A percentile compares a stretch with the other conserved stretches of the same genome.
Evolutionary conservation across 2,113 vertebrate species (phyloP).

Genomic region (Alligator mississippiensis): DNA sequence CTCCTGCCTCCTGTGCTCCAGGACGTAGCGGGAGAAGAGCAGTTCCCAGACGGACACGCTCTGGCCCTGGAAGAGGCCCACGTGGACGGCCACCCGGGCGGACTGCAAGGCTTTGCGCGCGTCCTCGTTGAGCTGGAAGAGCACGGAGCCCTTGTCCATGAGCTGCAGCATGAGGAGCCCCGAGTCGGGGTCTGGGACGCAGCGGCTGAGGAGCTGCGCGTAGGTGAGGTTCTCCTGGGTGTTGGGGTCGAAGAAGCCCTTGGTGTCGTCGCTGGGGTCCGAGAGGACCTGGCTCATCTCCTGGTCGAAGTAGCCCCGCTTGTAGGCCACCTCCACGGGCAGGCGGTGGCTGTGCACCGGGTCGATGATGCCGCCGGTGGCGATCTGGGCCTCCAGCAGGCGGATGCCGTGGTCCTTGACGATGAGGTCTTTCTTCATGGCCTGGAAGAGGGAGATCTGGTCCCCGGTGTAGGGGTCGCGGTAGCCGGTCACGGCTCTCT

Average conservation of each 20-base stretch:
- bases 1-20: slow-evolving; percentile 64
- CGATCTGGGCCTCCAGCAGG: slow-evolving; percentile 84
- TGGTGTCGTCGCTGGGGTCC: slow-evolving; percentile 73
- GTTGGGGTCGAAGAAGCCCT: slow-evolving; percentile 85
- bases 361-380: slow-evolving; percentile 86
- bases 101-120: slow-evolving; percentile 56
- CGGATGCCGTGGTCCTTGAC: slow-evolving; percentile 88
- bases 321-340: slow-evolving; percentile 80
- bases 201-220: slow-evolving; percentile 76
- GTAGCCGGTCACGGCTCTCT: slow-evolving; percentile 75
- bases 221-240: slow-evolving; percentile 82
- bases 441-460: slow-evolving; percentile 79
- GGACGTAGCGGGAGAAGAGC: slow-evolving; percentile 86
- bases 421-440: slow-evolving; percentile 87
- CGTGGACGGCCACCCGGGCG: background rate
- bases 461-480: slow-evolving; percentile 56
- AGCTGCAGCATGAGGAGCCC: slow-evolving; percentile 73
- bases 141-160: slow-evolving; percentile 45
- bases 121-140: slow-evolving; percentile 48
- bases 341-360: slow-evolving; percentile 76
- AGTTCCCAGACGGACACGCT: slow-evolving; percentile 83
- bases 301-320: slow-evolving; percentile 71
- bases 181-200: slow-evolving; percentile 65
- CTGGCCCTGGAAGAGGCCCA: slow-evolving; percentile 60
- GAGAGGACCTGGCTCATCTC: slow-evolving; percentile 78